These are phyloP conservation scores for Lemur catta DNA, from an alignment of 2,797 vertebrate genomes.

Conservation along the genomic window DNA sequence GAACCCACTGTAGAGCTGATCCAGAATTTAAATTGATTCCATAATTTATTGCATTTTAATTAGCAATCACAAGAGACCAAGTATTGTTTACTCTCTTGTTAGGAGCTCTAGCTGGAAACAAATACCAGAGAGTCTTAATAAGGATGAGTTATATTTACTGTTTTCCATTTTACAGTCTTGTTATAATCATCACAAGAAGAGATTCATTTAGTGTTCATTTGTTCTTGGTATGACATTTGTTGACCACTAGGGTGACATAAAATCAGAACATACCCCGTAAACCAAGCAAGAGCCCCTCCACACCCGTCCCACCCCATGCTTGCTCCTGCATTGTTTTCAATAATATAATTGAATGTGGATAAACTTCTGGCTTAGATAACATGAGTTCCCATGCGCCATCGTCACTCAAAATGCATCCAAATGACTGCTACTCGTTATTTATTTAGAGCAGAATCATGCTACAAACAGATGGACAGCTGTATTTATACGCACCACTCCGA, in stretches of 20 bases:
- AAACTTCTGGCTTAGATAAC: constrained; percentile 39
- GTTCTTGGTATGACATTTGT: constrained; percentile 78
- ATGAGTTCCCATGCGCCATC: constrained; percentile 30
- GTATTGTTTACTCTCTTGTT: constrained; percentile 78
- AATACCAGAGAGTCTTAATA: constrained; percentile 76
- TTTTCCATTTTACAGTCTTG: constrained; percentile 77
- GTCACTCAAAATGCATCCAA: constrained; percentile 58
- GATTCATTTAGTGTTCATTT: constrained; percentile 77
- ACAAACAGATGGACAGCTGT: background rate
- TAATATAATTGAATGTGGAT: constrained; percentile 66
- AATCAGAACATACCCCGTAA: constrained; percentile 56
- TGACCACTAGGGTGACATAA: constrained; percentile 78
- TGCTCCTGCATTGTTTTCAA: constrained; percentile 43
- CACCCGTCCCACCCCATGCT: background rate
- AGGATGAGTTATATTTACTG: constrained; percentile 78
- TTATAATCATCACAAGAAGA: constrained; percentile 78
- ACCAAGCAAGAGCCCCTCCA: constrained; percentile 2
- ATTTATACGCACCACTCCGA: background rate
- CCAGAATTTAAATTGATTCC: constrained; percentile 80
- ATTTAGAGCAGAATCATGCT: constrained; percentile 41
- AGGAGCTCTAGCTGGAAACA: constrained; percentile 66
- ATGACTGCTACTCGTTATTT: constrained; percentile 40
- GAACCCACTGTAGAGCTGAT: constrained; percentile 70
- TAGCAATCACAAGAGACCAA: constrained; percentile 77
- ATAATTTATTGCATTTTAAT: constrained; percentile 81